Conservation (phyloP, 2,113 vertebrate species). For the Bucco capensis region DNA sequence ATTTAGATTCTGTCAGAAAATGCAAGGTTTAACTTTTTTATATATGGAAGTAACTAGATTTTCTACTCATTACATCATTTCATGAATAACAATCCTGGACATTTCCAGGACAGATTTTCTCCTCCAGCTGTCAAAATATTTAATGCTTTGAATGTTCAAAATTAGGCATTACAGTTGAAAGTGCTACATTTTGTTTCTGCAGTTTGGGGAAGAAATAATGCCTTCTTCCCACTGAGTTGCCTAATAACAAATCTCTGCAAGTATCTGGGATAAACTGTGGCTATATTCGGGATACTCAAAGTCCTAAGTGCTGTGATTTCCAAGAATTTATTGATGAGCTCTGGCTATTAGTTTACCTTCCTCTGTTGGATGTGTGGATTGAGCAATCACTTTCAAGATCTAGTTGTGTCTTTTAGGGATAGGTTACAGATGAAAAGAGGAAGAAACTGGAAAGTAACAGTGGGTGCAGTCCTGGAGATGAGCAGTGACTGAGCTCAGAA, state of each 20-base stretch:
- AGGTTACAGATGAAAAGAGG: neutral
- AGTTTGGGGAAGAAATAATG: neutral
- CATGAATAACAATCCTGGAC: conserved; percentile 30
- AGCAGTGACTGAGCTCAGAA: neutral
- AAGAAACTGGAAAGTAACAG: neutral
- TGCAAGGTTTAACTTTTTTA: neutral
- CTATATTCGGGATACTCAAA: neutral
- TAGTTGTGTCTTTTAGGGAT: neutral
- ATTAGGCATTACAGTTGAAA: conserved; percentile 24
- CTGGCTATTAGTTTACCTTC: neutral
- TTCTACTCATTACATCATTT: conserved; percentile 3
- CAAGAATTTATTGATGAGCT: neutral
- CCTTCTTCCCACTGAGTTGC: neutral
- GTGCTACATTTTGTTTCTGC: neutral
- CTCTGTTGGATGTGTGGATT: neutral
- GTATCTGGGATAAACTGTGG: neutral
- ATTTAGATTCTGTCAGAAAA: neutral
- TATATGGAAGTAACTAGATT: neutral
- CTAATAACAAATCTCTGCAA: neutral
- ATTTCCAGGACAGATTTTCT: conserved; percentile 33
- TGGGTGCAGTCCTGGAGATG: neutral
- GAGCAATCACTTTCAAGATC: neutral
- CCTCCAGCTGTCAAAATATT: conserved; percentile 44
- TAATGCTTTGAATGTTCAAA: conserved; percentile 17
- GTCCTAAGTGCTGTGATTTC: neutral